phyloP scores from a whole-genome alignment of 1,140 invertebrate species.

The Arion vulgaris region DNA sequence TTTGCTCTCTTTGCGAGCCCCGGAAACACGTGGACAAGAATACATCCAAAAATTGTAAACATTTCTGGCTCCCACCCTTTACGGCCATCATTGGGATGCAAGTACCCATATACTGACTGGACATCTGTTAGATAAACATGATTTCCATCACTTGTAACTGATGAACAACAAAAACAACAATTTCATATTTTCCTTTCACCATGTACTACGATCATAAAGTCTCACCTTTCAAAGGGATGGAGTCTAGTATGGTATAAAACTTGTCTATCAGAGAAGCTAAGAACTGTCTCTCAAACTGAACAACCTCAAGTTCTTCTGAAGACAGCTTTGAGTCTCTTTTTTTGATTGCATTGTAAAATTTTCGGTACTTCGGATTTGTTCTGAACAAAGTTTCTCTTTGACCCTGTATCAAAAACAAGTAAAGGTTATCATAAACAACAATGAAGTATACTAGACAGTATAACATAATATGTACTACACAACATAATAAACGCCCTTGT shows the following conservation, averaged over 20 bases:
- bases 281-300: slow-evolving; percentile 91
- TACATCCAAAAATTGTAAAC: too few relatives aligned
- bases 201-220: too few relatives aligned
- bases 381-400: slow-evolving; percentile 82
- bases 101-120: too few relatives aligned
- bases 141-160: too few relatives aligned
- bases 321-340: slow-evolving; percentile 84
- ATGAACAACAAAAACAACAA: too few relatives aligned
- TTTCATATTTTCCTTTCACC: too few relatives aligned
- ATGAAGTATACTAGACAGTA: neutral
- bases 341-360: slow-evolving; percentile 91
- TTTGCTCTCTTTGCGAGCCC: too few relatives aligned
- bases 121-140: too few relatives aligned
- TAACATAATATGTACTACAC: too few relatives aligned
- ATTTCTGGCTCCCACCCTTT: too few relatives aligned
- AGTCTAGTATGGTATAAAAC: slow-evolving; percentile 88
- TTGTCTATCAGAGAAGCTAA: slow-evolving; percentile 91
- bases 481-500: neutral
- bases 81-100: too few relatives aligned
- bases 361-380: slow-evolving; percentile 89
- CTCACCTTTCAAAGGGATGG: slow-evolving; percentile 80
- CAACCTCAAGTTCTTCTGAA: slow-evolving; percentile 80
- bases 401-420: slow-evolving; percentile 49
- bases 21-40: too few relatives aligned
- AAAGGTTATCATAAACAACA: neutral